A percentile compares a stretch with the other conserved stretches of the same genome.
Evolutionary conservation across 2,797 vertebrate species (phyloP).

Genomic region (Chanos chanos): DNA sequence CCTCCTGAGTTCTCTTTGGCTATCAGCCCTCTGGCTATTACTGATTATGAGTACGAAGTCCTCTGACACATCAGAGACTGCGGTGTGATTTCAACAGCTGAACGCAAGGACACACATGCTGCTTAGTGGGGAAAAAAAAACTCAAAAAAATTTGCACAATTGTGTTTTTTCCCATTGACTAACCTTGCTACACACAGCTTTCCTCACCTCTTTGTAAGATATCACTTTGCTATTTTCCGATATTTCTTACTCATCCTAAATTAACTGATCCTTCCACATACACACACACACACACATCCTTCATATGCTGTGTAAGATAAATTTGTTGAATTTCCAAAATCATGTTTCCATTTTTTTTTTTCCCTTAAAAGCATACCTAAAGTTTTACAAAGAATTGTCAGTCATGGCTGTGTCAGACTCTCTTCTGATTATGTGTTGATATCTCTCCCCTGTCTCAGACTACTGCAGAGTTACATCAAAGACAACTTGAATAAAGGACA

Average conservation of each 20-base stretch:
- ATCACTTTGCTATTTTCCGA: too few relatives aligned
- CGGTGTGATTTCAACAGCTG: constrained; percentile 32
- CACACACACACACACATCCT: too few relatives aligned
- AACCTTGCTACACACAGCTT: too few relatives aligned
- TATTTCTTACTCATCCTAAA: too few relatives aligned
- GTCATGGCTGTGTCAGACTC: too few relatives aligned
- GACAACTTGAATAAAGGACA: constrained; percentile 58
- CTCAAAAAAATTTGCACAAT: background rate
- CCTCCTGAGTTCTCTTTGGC: background rate
- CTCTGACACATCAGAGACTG: constrained; percentile 5
- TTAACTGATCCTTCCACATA: too few relatives aligned
- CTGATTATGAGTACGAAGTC: constrained; percentile 18
- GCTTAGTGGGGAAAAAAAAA: background rate
- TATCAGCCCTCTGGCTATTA: background rate
- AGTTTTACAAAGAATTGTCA: too few relatives aligned
- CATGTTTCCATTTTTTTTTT: too few relatives aligned
- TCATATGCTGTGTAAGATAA: too few relatives aligned
- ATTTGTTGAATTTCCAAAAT: too few relatives aligned
- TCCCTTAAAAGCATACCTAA: too few relatives aligned
- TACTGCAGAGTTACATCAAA: constrained; percentile 69
- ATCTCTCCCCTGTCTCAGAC: constrained; percentile 53
- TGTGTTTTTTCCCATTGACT: background rate
- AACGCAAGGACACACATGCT: constrained; percentile 5
- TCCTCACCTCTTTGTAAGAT: too few relatives aligned
- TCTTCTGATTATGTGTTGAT: background rate